phyloP scores from a whole-genome alignment of 2,888 invertebrate genomes.

The Neelides folsomi region DNA sequence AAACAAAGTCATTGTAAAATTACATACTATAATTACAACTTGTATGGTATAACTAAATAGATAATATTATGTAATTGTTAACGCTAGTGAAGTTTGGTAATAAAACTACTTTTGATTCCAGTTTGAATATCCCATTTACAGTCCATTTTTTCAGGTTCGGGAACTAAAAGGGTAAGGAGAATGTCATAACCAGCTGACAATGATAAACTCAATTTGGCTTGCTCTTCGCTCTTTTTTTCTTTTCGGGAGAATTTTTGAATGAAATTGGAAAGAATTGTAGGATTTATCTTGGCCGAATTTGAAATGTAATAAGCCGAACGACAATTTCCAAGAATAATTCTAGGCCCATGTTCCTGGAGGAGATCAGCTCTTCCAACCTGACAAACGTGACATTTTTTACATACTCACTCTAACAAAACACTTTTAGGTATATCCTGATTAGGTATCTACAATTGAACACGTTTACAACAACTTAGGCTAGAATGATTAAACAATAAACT shows the following conservation, averaged over 20 bases:
- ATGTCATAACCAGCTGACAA: constrained; percentile 57
- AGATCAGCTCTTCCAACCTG: constrained; percentile 28
- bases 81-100: not conserved
- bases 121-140: constrained; percentile 55
- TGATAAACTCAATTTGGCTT: constrained; percentile 39
- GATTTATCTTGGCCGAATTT: constrained; percentile 17
- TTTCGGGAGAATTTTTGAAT: constrained; percentile 12
- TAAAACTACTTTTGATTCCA: constrained; percentile 49
- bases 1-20: not conserved
- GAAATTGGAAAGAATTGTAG: constrained; percentile 11
- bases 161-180: constrained; percentile 68
- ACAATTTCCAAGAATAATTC: constrained; percentile 28
- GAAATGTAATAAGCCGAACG: constrained; percentile 24
- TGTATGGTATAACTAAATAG: not conserved
- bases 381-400: not conserved
- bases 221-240: not conserved
- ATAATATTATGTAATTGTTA: not conserved
- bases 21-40: not conserved
- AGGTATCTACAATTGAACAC: too few species aligned
- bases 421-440: too few species aligned
- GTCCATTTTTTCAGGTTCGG: constrained; percentile 56
- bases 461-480: too few species aligned
- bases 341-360: constrained; percentile 20
- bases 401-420: not conserved
- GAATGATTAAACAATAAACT: not conserved